phyloP scores from a whole-genome alignment of 1,140 invertebrate genomes.

The Zaprionus ornatus region DNA sequence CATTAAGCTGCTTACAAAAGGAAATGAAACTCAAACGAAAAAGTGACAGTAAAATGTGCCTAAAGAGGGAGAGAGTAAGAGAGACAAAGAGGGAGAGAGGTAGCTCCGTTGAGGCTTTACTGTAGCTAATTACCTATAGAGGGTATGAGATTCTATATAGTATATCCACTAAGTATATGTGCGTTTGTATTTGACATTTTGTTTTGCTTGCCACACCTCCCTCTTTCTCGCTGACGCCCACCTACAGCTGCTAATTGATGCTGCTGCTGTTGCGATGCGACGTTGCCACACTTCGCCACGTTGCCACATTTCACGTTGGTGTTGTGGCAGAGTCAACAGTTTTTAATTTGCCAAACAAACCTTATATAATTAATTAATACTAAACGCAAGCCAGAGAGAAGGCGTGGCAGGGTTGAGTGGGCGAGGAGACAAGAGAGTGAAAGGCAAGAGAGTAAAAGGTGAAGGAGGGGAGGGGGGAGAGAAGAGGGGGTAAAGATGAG shows the following conservation, averaged over 20 bases:
- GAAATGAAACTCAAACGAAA: conserved; percentile 35
- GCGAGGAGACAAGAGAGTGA: neutral
- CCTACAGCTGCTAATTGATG: conserved; percentile 32
- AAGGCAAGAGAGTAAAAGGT: neutral
- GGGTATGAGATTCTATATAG: neutral
- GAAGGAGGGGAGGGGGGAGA: neutral
- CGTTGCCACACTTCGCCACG: conserved; percentile 25
- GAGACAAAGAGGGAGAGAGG: neutral
- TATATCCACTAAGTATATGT: neutral
- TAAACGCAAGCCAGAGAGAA: conserved; percentile 32
- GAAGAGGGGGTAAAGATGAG: neutral
- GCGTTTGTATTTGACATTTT: conserved; percentile 8
- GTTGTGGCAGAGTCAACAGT: conserved; percentile 68
- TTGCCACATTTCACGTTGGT: conserved; percentile 42
- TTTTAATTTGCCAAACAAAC: conserved; percentile 76
- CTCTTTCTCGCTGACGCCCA: neutral
- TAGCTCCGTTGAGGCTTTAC: conserved; percentile 1
- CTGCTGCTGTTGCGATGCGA: neutral
- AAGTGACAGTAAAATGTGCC: neutral
- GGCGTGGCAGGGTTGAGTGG: neutral
- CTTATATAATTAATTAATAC: conserved; percentile 74
- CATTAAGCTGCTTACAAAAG: conserved; percentile 67
- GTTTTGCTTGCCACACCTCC: conserved; percentile 10
- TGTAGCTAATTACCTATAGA: conserved; percentile 7
- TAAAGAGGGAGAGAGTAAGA: neutral